Percentiles rank a stretch among this genome's conserved stretches.
Conservation (phyloP, 92 coral and sea anemone genomes). For the Blastomussa wellsi region DNA sequence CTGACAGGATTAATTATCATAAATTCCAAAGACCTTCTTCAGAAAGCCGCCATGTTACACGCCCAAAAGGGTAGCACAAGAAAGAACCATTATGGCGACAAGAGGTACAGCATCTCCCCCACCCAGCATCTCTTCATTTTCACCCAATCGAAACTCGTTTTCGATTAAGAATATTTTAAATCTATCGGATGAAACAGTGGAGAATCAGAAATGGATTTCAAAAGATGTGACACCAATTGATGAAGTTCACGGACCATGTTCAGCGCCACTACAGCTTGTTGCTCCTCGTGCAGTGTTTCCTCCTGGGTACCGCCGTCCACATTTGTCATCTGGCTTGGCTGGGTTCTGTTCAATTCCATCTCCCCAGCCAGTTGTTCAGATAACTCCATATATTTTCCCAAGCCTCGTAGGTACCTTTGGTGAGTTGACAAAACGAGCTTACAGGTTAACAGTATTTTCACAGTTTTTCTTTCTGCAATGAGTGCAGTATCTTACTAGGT, state of each 20-base stretch:
- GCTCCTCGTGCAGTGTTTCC: constrained; percentile 6
- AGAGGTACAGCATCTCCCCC: neutral
- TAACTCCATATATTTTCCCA: neutral
- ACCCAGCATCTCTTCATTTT: neutral
- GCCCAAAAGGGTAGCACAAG: neutral
- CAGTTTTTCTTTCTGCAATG: neutral
- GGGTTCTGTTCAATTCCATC: neutral
- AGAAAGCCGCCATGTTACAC: constrained; percentile 4
- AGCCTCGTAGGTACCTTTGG: neutral
- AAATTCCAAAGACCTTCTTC: neutral
- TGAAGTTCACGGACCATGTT: neutral
- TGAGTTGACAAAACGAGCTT: neutral
- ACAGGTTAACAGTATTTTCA: neutral
- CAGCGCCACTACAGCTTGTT: neutral
- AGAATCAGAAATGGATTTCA: neutral
- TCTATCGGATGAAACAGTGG: neutral
- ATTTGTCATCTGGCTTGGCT: neutral
- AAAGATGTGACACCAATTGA: neutral
- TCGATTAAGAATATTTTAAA: neutral
- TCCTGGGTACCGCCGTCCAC: neutral
- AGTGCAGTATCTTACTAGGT: neutral
- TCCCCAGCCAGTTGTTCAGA: constrained; percentile 4
- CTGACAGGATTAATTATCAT: constrained; percentile 1
- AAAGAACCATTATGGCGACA: neutral
- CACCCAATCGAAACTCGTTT: neutral